Evolutionary conservation across 64 coral and sea anemone species (phyloP), one percentile per base, ranked within the genome.

Genomic region (Montipora capricornis): DNA sequence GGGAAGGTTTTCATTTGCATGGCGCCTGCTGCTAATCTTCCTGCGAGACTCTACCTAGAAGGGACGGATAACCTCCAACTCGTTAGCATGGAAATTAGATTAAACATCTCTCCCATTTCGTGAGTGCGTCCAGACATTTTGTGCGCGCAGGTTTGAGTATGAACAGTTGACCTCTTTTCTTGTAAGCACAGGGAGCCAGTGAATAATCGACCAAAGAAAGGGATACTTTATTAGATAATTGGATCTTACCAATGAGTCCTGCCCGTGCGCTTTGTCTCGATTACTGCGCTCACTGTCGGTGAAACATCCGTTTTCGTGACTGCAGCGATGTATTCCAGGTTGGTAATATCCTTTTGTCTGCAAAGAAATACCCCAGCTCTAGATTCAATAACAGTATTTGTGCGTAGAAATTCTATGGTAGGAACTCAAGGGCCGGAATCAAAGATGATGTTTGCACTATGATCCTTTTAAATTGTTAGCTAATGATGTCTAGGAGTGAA

Each of bases 21-120:
- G 82, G 82, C 82, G 70, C 62, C n/a, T 86, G 66, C 61, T 86
- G 82, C 82, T 73, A n/a, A 86, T 71, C 82, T 71, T 86, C 47
- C 82, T 70, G 19, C 82, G 82, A 15, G 82, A 73, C 29, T 59
- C 82, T 15, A 49, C 44, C 82, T 85, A 20, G 48, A 70, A 85
- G 16, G 29, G 17, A n/a, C 62, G 29, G 26, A 69, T 3, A 67
- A 44, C 14, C 3, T 37, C 49, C 0, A 85, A 5, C 80, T 67
- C 24, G 8, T 14, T 45, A 29, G 4, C 2, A 4, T 76, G 37
- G 37, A 45, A 71, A 6, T 22, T 4, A 67, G 16, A 0, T 13
- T 4, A 24, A 29, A 20, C 5, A 24, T 24, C n/a, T 6, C 5
- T 24, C 4, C 47, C 47, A 9, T 80, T 4, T 9, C 77, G n/a